Percentiles rank a stretch among this genome's conserved stretches.
These are phyloP conservation scores for Ctenomys sociabilis DNA, from an alignment of 2,113 vertebrate species.

Conservation along the genomic window DNA sequence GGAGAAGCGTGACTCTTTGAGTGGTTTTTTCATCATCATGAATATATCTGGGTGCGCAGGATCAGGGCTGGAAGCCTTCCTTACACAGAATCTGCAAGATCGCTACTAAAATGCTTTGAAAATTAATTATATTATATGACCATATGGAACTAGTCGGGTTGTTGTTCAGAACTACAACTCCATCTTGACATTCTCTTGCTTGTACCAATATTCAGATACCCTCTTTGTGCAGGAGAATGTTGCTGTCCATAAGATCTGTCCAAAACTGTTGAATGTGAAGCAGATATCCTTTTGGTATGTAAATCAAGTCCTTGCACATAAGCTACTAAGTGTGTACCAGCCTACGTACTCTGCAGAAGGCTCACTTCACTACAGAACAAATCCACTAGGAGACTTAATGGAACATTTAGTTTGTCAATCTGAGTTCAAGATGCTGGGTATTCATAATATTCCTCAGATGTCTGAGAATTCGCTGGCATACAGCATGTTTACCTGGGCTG, in stretches of 20 bases:
- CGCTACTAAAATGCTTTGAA: conserved; percentile 90
- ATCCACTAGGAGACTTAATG: conserved; percentile 95
- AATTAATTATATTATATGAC: conserved; percentile 96
- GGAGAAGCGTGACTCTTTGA: conserved; percentile 93
- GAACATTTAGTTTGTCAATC: conserved; percentile 92
- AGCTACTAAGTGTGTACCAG: conserved; percentile 94
- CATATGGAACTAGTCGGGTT: conserved; percentile 96
- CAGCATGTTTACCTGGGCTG: conserved; percentile 93
- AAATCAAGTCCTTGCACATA: conserved; percentile 95
- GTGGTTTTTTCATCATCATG: conserved; percentile 94
- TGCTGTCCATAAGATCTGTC: conserved; percentile 93
- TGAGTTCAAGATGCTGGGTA: conserved; percentile 94
- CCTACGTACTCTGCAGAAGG: conserved; percentile 86
- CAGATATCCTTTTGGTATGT: conserved; percentile 94
- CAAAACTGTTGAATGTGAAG: conserved; percentile 93
- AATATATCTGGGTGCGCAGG: conserved; percentile 98
- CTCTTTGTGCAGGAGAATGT: conserved; percentile 97
- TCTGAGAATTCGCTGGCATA: conserved; percentile 90
- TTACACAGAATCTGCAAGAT: conserved; percentile 92
- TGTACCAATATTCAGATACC: conserved; percentile 95
- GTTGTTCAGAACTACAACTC: conserved; percentile 99
- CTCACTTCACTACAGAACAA: conserved; percentile 87
- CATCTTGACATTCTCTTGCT: conserved; percentile 92
- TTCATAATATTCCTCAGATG: conserved; percentile 95
- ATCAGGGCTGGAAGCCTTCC: conserved; percentile 94